Evolutionary conservation across 2,888 invertebrate genomes (phyloP).

Genomic region (Athalia cordata): DNA sequence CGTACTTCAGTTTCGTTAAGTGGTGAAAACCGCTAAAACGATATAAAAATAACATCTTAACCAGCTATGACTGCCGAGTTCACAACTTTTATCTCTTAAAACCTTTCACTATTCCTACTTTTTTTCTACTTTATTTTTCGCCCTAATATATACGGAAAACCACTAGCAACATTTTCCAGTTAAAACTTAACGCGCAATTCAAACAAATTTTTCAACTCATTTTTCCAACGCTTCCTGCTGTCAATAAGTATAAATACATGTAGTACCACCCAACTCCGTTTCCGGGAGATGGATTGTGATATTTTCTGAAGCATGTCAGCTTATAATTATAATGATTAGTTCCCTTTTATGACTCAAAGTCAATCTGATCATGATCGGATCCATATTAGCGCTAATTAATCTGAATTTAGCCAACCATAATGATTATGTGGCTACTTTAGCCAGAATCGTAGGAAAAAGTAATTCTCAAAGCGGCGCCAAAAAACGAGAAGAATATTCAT

Average conservation of each 20-base stretch:
- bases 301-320: too few relatives aligned
- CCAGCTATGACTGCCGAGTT: slow-evolving; percentile 24
- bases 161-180: background rate
- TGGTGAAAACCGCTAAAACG: slow-evolving; percentile 47
- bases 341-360: too few relatives aligned
- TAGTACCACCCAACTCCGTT: too few relatives aligned
- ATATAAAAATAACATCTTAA: slow-evolving; percentile 34
- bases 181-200: background rate
- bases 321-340: too few relatives aligned
- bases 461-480: background rate
- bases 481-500: background rate
- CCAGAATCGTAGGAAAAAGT: too few relatives aligned
- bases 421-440: too few relatives aligned
- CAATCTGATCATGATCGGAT: too few relatives aligned
- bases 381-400: too few relatives aligned
- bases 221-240: slow-evolving; percentile 30
- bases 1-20: slow-evolving; percentile 40
- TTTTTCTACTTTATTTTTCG: background rate
- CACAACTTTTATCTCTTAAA: slow-evolving; percentile 29
- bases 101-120: slow-evolving; percentile 4
- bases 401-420: too few relatives aligned
- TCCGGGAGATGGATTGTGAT: too few relatives aligned
- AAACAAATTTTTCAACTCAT: slow-evolving; percentile 10
- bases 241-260: too few relatives aligned
- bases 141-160: slow-evolving; percentile 1